Percentiles rank a stretch among this genome's conserved stretches.
Evolutionary conservation across 2,888 invertebrate species (phyloP).

Genomic region (Pyrochroa serraticornis): DNA sequence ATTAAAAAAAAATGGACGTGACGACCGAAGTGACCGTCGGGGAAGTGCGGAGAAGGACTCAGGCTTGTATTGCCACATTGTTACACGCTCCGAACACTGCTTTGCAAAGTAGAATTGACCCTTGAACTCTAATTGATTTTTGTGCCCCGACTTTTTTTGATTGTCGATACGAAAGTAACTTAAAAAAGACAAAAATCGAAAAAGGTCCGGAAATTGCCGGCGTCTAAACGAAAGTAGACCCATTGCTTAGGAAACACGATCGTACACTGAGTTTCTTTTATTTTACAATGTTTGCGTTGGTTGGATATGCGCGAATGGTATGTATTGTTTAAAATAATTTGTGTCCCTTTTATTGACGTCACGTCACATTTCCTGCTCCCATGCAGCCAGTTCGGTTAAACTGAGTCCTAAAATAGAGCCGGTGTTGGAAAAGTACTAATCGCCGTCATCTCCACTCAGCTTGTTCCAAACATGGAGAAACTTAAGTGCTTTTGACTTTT

Average conservation of each 20-base stretch:
- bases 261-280: constrained; percentile 58
- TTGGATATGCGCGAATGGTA: constrained; percentile 59
- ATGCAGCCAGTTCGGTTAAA: constrained; percentile 54
- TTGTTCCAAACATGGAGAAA: not conserved
- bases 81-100: constrained; percentile 45
- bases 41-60: constrained; percentile 2
- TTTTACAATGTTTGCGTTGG: constrained; percentile 60
- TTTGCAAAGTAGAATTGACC: constrained; percentile 13
- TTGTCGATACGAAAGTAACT: no score
- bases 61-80: constrained; percentile 32
- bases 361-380: constrained; percentile 9
- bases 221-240: not conserved
- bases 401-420: constrained; percentile 55
- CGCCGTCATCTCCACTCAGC: not conserved
- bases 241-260: constrained; percentile 45
- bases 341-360: constrained; percentile 31
- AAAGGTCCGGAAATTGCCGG: not conserved
- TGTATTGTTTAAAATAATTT: constrained; percentile 52
- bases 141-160: not conserved
- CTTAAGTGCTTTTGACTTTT: not conserved
- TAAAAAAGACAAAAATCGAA: no score
- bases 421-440: constrained; percentile 55
- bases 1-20: not conserved
- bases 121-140: no score
- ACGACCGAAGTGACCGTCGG: no score